Percentiles rank a stretch among this genome's conserved stretches.
Conservation (phyloP, 2,797 vertebrate species). For the Micrastur ruficollis region DNA sequence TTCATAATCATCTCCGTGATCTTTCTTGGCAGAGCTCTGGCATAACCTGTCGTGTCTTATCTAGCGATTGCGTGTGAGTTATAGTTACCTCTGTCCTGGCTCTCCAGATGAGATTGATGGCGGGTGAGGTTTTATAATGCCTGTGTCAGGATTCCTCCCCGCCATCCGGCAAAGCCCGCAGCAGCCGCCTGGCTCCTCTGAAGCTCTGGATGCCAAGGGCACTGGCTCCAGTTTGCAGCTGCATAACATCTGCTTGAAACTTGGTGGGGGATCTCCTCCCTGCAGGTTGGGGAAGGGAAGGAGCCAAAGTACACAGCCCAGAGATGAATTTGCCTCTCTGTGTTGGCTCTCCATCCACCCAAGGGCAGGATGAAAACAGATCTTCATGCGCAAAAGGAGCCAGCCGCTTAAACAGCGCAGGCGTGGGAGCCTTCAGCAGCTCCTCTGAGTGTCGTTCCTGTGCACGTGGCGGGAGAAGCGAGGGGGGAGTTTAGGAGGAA, state of each 20-base stretch:
- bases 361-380: background rate
- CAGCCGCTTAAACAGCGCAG: background rate
- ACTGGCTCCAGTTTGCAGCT: background rate
- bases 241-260: background rate
- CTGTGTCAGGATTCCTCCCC: background rate
- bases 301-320: fast-evolving
- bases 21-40: conserved; percentile 32
- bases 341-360: background rate
- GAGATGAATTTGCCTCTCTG: background rate
- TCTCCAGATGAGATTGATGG: background rate
- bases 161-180: background rate
- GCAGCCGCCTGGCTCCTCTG: background rate
- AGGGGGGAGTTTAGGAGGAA: background rate
- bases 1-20: background rate
- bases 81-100: background rate
- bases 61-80: background rate
- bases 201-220: background rate
- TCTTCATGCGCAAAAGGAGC: background rate
- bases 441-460: background rate
- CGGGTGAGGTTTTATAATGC: background rate
- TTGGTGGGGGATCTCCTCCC: background rate
- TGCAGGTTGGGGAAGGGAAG: background rate
- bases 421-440: background rate
- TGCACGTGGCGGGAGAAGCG: background rate
- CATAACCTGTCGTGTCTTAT: conserved; percentile 26